Conservation (phyloP, 2,797 vertebrate genomes). For the Manis javanica region DNA sequence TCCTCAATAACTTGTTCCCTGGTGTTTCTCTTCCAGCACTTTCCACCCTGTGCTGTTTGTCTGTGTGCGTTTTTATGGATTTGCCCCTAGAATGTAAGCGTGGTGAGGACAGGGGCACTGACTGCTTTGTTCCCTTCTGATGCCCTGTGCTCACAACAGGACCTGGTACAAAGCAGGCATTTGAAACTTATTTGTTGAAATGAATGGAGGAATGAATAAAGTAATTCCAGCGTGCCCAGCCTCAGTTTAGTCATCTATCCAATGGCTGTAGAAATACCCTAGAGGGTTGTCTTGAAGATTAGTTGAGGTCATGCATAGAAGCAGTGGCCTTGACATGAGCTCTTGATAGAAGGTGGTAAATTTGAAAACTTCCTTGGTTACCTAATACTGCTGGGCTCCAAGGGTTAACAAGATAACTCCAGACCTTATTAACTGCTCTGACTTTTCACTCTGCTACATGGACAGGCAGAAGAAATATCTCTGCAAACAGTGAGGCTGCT, state of each 20-base stretch:
- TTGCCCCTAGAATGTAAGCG: neutral
- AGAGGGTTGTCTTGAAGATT: neutral
- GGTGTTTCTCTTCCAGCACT: neutral
- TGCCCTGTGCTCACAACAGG: neutral
- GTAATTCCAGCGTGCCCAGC: neutral
- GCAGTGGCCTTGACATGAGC: neutral
- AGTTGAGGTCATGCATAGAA: neutral
- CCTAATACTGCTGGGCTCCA: neutral
- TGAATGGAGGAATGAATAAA: neutral
- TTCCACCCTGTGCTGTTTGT: neutral
- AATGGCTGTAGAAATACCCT: neutral
- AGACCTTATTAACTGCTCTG: neutral
- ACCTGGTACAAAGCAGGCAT: neutral
- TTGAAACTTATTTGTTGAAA: neutral
- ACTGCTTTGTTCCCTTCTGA: neutral
- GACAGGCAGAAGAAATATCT: neutral
- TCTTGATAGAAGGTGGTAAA: neutral
- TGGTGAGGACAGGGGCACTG: neutral
- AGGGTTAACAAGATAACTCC: fast-evolving
- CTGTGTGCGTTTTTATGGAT: neutral
- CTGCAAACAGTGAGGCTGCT: neutral
- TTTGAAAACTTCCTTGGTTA: neutral
- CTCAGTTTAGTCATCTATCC: neutral
- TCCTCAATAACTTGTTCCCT: neutral
- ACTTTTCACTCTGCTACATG: neutral